Conservation (phyloP, 2,888 invertebrate genomes). For the Rugalucina vietnamica region DNA sequence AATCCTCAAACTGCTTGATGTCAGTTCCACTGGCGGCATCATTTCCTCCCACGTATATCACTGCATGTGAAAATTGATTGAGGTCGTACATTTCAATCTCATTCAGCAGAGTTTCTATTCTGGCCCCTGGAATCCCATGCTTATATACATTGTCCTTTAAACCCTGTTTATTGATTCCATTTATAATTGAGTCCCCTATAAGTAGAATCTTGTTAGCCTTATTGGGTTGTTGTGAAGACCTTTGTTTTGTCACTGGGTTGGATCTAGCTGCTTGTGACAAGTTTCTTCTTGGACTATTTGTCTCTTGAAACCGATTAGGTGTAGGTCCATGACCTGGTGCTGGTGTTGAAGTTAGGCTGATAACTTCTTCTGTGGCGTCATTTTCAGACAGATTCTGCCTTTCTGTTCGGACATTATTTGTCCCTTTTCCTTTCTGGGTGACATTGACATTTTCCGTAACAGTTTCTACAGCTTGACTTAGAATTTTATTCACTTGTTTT, state of each 20-base stretch:
- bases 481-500: neutral
- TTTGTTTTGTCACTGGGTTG: neutral
- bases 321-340: too few relatives aligned
- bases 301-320: neutral
- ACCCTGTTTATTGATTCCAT: neutral
- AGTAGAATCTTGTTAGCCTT: neutral
- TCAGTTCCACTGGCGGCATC: neutral
- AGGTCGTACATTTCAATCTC: neutral
- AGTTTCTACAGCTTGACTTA: neutral
- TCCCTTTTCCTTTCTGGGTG: neutral
- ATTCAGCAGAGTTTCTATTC: neutral
- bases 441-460: neutral
- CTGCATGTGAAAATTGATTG: neutral
- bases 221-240: neutral
- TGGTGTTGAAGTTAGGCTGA: neutral
- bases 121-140: neutral
- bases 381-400: neutral
- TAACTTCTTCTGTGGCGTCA: neutral
- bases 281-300: neutral
- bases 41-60: conserved; percentile 10
- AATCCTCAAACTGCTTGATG: neutral
- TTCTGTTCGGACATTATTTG: neutral
- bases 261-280: too few relatives aligned
- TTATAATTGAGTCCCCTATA: neutral
- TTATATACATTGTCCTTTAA: neutral